Percentiles rank a stretch among this genome's conserved stretches.
Conservation (phyloP, 2,797 vertebrate species). For the Mus caroli region DNA sequence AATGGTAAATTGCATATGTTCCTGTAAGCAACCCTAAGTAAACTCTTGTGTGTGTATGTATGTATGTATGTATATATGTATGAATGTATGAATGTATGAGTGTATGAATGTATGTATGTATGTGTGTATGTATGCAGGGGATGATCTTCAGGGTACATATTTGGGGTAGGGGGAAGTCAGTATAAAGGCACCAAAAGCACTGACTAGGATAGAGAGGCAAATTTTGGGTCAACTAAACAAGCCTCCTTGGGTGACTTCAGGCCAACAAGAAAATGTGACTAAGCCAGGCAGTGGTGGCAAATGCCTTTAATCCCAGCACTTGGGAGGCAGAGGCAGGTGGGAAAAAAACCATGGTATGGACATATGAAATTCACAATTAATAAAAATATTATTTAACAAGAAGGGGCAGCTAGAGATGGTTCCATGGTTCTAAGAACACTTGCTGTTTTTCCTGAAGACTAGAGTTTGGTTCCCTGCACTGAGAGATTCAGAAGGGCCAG, state of each 20-base stretch:
- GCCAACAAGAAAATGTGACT: background rate
- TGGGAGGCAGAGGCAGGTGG: no score
- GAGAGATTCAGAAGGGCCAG: background rate
- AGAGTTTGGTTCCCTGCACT: background rate
- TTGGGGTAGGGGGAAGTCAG: background rate
- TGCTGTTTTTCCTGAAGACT: background rate
- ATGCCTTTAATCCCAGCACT: no score
- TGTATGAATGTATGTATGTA: no score
- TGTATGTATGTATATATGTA: background rate
- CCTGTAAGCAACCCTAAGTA: background rate
- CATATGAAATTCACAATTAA: background rate
- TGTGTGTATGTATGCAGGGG: no score
- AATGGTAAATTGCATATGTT: background rate
- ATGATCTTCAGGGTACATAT: background rate
- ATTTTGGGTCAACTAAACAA: background rate
- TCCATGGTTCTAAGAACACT: background rate
- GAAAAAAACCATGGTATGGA: background rate
- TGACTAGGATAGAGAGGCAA: background rate
- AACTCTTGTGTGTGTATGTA: background rate
- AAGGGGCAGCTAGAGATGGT: background rate
- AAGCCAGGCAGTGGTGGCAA: no score
- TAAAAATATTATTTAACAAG: background rate
- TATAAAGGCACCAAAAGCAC: background rate
- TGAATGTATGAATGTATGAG: no score
- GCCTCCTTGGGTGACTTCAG: background rate